Evolutionary conservation across 2,888 invertebrate genomes (phyloP), one percentile per base, ranked within the genome.

Genomic region (Dendrolimus pini): DNA sequence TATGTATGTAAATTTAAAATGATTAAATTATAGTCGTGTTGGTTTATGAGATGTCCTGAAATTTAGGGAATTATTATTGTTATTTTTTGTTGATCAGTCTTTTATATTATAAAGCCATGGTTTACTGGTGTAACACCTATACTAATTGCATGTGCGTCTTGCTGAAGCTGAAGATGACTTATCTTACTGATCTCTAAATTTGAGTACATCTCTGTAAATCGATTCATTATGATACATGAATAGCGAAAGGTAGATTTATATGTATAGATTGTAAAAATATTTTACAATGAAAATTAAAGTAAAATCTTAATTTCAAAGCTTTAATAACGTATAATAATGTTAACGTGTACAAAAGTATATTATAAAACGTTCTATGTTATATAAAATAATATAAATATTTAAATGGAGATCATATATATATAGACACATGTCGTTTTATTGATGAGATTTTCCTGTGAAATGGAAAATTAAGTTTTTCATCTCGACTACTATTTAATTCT

Each of bases 281-380:
- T 8, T 47, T 47, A 9, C 7, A 47, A 10, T 9, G 47, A 47
- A 47, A 47, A 12, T 10, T 8, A 47, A 47, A 12, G 47, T 47
- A 47, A 80, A 80, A 79, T 83, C 83, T 85, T 80, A 83, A 83
- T 85, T 82, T 82, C 82, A 85, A 81, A 87, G 87, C 87, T 86
- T 87, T 88, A 87, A 87, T 75, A 77, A 78, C 70, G 76, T 81
- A 80, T 80, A 75, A 74, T 80, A 75, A 70, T 72, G 70, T 74
- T 79, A 80, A 79, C 75, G 72, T 83, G 85, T 85, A 83, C 83
- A 82, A 80, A 79, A 47, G 75, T 75, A 75, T 74, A 69, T 73
- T 68, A 67, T 68, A 70, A 12, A 47, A 47, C 73, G 55, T 55
- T 18, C 60, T 30, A 42, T 56, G 62, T 55, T 55, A 57, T 57